Base-by-base conservation (phyloP, 2,888 invertebrate species). In the Ariolimax columbianus region DNA sequence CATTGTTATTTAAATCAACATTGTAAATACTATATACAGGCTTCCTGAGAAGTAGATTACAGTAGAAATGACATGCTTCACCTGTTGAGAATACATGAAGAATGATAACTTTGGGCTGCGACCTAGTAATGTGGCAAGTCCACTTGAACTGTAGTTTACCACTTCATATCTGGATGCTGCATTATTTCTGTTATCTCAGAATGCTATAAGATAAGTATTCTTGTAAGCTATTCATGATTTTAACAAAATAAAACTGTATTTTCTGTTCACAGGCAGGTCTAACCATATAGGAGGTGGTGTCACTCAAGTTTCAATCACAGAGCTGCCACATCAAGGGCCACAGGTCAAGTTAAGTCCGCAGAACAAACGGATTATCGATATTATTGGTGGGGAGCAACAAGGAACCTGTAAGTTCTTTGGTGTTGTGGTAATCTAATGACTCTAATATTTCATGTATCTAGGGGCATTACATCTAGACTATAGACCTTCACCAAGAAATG, bases 281-380 rank as follows among this genome's bases (percentile, higher is more conserved):
- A 47, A 72, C 17, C 68, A 77, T 4, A 68, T 59, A 19, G 84
- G 84, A 14, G 72, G 73, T 63, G 73, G 79, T 33, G 30, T 77
- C 23, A 82, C 70, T n/a, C 85, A 87, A 51, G 72, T 86, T 30
- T 86, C 86, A n/a, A 86, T 90, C 51, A 89, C 90, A 26, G 91
- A 91, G 23, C 70, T 91, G 38, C 86, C 85, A 51, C 88, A 86
- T 51, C 89, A 88, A 79, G 86, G 86, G 19, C 81, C 77, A 9
- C 87, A 88, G 75, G 77, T 87, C 19, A 89, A 89, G 66, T 86
- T 80, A 73, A 90, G 88, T 75, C 89, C 90, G 17, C 88, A 88
- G 68, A 90, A 89, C 79, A 91, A 90, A 80, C 86, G 90, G 14
- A 88, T 90, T 40, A 85, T 88, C 40, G 90, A 91, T 85, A 85